phyloP scores from a whole-genome alignment of 2,113 vertebrate genomes.

The Baryphthengus martii region DNA sequence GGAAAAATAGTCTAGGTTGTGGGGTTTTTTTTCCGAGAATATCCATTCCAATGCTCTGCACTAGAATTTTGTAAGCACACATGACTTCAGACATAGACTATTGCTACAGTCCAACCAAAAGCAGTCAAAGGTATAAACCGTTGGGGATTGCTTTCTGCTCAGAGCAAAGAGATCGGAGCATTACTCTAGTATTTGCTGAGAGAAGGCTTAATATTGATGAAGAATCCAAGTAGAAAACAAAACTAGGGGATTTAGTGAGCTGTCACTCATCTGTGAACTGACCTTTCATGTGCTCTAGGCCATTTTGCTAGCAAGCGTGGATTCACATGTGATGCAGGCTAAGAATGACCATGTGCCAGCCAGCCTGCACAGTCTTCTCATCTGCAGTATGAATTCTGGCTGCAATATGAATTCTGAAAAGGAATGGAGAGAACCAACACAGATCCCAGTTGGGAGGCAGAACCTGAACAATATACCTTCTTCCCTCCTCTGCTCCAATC shows the following conservation, averaged over 20 bases:
- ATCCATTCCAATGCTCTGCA: background rate
- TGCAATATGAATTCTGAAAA: background rate
- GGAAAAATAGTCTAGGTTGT: background rate
- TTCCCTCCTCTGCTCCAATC: rapidly evolving
- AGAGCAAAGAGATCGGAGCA: background rate
- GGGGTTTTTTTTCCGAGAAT: background rate
- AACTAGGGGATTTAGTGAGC: background rate
- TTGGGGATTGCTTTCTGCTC: background rate
- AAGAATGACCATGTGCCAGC: background rate
- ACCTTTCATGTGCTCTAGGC: background rate
- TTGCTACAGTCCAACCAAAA: background rate
- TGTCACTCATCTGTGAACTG: background rate
- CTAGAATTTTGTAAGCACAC: background rate
- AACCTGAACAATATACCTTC: background rate
- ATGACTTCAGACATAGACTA: background rate
- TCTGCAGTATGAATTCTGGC: background rate
- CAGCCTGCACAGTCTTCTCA: background rate
- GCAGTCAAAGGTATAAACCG: background rate
- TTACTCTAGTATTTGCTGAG: background rate
- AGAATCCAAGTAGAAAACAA: background rate
- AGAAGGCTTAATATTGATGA: background rate
- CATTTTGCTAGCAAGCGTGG: background rate
- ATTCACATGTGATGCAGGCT: background rate
- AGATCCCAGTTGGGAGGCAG: rapidly evolving
- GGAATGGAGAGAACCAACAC: background rate